phyloP scores from a whole-genome alignment of 2,797 vertebrate species.

The Clarias platycephalus region DNA sequence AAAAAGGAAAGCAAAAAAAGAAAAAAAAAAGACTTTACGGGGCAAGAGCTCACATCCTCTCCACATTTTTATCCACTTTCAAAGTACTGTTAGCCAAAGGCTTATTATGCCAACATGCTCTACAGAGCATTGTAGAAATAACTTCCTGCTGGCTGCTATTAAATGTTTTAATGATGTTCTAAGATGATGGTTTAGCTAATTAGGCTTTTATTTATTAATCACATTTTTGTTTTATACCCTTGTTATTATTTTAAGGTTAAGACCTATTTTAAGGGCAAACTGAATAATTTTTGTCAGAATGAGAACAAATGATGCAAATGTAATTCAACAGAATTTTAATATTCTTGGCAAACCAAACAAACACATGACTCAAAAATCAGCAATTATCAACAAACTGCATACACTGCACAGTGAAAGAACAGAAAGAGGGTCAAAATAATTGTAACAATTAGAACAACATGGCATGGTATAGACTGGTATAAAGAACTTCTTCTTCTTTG shows the following conservation, averaged over 20 bases:
- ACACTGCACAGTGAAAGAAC: too few species aligned
- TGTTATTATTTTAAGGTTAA: background rate
- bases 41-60: background rate
- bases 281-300: background rate
- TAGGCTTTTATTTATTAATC: background rate
- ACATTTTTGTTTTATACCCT: background rate
- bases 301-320: too few species aligned
- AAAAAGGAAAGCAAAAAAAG: background rate
- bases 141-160: background rate
- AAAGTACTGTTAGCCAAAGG: background rate
- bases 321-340: too few species aligned
- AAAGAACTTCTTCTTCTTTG: too few species aligned
- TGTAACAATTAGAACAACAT: too few species aligned
- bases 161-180: background rate
- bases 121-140: background rate
- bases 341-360: too few species aligned
- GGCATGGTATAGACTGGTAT: too few species aligned
- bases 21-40: background rate
- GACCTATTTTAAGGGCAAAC: background rate
- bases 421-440: too few species aligned
- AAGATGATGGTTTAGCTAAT: background rate
- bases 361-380: too few species aligned
- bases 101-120: background rate
- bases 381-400: too few species aligned
- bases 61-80: background rate